Evolutionary conservation across 1,140 invertebrate species (phyloP).

Genomic region (Drosophila nasuta): DNA sequence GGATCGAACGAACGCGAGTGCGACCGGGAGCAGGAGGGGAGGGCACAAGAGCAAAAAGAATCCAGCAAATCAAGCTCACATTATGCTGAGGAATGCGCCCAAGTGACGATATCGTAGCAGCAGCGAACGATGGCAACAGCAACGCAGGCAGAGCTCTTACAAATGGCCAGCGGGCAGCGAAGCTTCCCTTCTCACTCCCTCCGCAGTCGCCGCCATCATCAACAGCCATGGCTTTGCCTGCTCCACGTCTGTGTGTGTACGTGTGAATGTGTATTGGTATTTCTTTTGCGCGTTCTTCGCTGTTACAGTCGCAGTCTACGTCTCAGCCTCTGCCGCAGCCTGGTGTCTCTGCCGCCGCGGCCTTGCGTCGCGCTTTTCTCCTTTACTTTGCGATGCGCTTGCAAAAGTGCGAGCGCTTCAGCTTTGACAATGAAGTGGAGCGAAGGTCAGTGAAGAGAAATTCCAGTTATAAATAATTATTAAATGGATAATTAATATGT

Average conservation of each 20-base stretch:
- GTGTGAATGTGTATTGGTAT: slow-evolving; percentile 38
- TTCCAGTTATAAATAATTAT: background rate
- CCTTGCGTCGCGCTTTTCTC: slow-evolving; percentile 59
- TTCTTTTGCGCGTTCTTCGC: slow-evolving; percentile 51
- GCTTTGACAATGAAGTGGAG: background rate
- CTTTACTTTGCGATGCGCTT: slow-evolving; percentile 39
- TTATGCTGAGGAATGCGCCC: slow-evolving; percentile 83
- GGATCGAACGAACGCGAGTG: slow-evolving; percentile 15
- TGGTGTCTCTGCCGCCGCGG: slow-evolving; percentile 42
- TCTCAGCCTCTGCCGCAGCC: background rate
- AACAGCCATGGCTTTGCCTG: slow-evolving; percentile 24
- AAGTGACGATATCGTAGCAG: slow-evolving; percentile 84
- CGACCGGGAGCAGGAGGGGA: slow-evolving; percentile 5
- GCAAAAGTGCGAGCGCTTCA: slow-evolving; percentile 34
- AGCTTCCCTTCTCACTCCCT: slow-evolving; percentile 11
- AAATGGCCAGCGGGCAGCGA: slow-evolving; percentile 62
- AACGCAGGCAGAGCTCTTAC: slow-evolving; percentile 55
- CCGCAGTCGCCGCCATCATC: background rate
- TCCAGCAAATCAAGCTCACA: slow-evolving; percentile 84
- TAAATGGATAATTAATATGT: too few relatives aligned
- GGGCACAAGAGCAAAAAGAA: slow-evolving; percentile 64
- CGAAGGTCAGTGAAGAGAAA: slow-evolving; percentile 13
- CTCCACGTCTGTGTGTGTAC: background rate
- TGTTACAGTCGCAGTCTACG: slow-evolving; percentile 26
- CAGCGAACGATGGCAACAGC: slow-evolving; percentile 49